Conservation (phyloP, 2,113 vertebrate species). For the Plotosus lineatus region DNA sequence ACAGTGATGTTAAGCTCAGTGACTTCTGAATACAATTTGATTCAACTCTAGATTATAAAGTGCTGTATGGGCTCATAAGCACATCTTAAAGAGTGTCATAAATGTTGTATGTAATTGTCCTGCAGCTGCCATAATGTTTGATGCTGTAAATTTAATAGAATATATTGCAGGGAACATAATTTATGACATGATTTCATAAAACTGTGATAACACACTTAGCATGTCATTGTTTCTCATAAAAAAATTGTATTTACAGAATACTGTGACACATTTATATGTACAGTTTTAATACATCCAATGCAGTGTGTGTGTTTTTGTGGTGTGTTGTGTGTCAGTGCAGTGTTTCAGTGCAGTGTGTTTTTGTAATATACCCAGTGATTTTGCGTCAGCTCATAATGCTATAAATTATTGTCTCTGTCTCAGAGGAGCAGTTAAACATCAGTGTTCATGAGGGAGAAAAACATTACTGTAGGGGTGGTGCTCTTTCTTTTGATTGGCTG, state of each 20-base stretch:
- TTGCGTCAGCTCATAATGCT: constrained; percentile 5
- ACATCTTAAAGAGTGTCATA: neutral
- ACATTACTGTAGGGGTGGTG: neutral
- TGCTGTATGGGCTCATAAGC: neutral
- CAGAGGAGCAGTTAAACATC: neutral
- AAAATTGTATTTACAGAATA: neutral
- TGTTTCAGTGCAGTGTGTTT: neutral
- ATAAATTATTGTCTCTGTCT: constrained; percentile 5
- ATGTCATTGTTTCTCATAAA: too few species aligned
- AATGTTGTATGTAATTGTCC: neutral
- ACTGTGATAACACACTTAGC: neutral
- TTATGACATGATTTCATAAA: neutral
- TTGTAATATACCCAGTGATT: neutral
- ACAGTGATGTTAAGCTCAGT: neutral
- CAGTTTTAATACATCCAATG: too few species aligned
- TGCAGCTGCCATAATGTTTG: neutral
- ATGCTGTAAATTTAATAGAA: neutral
- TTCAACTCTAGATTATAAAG: neutral
- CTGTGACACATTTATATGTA: too few species aligned
- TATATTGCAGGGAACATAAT: neutral
- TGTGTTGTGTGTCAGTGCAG: neutral
- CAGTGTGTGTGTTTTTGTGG: neutral
- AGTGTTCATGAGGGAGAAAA: neutral
- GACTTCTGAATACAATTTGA: neutral
- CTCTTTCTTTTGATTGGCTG: neutral